These are phyloP conservation scores for Calidris pygmaea DNA, from an alignment of 2,113 vertebrate genomes.

Conservation along the genomic window DNA sequence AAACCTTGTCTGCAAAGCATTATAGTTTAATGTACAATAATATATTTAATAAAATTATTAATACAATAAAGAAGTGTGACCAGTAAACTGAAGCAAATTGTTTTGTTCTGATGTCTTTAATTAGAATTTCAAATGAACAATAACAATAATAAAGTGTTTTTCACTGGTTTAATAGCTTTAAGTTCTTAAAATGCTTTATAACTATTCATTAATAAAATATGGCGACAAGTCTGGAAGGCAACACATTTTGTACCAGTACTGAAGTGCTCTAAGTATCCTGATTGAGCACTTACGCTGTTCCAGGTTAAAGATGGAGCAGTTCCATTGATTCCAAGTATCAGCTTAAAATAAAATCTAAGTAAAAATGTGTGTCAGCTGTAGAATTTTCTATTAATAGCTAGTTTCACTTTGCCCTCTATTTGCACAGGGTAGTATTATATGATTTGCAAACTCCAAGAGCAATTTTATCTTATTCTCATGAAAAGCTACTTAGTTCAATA, in stretches of 20 bases:
- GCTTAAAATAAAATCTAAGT: background rate
- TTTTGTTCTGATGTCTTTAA: background rate
- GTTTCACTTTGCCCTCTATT: background rate
- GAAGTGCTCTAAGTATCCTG: background rate
- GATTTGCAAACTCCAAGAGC: background rate
- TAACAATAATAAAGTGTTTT: background rate
- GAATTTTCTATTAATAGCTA: background rate
- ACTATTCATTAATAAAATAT: background rate
- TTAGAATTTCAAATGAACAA: background rate
- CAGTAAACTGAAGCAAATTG: background rate
- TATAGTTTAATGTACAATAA: background rate
- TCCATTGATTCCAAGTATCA: background rate
- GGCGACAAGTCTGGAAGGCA: background rate
- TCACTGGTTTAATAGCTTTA: background rate
- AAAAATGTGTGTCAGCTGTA: background rate
- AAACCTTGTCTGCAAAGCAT: background rate
- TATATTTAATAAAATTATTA: background rate
- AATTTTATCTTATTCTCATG: background rate
- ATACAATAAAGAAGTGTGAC: background rate
- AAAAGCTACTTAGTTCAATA: background rate
- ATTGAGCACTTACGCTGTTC: background rate
- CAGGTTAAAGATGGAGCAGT: background rate
- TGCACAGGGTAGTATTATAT: background rate
- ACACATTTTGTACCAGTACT: background rate
- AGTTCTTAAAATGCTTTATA: background rate